A percentile compares a stretch with the other conserved stretches of the same genome.
phyloP scores from a whole-genome alignment of 2,113 vertebrate species.

The Rhinopomastus cyanomelas region DNA sequence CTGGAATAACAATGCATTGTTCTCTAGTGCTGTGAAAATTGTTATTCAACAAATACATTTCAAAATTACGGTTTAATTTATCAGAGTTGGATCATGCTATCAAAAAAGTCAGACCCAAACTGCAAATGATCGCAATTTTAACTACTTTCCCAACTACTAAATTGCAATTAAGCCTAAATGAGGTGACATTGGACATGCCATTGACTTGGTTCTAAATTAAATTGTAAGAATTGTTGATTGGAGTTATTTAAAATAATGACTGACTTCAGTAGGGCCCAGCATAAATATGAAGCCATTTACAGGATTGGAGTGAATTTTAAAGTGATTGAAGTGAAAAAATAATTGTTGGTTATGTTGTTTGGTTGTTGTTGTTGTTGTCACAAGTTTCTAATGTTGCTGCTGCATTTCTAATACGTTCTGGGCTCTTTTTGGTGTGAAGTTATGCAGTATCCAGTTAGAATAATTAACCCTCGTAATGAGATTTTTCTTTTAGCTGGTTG shows the following conservation, averaged over 20 bases:
- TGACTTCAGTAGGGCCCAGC: background rate
- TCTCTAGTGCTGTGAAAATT: conserved; percentile 47
- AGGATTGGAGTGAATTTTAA: background rate
- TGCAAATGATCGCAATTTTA: conserved; percentile 24
- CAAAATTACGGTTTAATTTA: conserved; percentile 49
- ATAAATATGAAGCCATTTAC: background rate
- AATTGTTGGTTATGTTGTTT: too few species aligned
- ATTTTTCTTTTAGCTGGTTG: background rate
- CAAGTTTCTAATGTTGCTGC: background rate
- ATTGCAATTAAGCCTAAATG: conserved; percentile 11
- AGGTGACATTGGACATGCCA: background rate
- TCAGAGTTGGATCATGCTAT: background rate
- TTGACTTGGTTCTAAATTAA: background rate
- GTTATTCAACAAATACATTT: conserved; percentile 36
- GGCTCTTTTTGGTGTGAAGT: background rate
- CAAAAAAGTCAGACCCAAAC: background rate
- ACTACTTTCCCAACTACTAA: conserved; percentile 28
- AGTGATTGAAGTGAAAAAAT: background rate
- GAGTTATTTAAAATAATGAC: background rate
- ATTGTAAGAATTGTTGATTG: background rate
- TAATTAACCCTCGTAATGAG: background rate
- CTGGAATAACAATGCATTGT: background rate
- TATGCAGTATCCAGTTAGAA: background rate
- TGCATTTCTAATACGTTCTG: background rate
- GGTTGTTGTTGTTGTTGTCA: background rate